Evolutionary conservation across 2,113 vertebrate species (phyloP).

Genomic region (Ramphastos sulfuratus): DNA sequence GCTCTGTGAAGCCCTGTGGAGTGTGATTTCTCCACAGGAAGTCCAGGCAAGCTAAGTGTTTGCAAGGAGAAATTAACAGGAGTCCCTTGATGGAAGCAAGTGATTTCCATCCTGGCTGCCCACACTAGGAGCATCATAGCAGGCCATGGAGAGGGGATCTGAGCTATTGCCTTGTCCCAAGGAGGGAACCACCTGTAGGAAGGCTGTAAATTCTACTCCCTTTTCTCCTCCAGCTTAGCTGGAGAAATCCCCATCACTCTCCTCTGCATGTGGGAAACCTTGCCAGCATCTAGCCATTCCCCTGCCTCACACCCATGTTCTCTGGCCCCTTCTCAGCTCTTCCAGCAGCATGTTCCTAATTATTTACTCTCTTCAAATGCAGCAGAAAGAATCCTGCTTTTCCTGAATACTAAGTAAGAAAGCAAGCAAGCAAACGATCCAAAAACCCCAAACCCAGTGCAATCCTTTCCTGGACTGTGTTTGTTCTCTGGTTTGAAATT

Average conservation of each 20-base stretch:
- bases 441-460: not conserved
- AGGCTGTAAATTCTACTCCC: not conserved
- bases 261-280: not conserved
- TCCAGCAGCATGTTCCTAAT: slow-evolving; percentile 10
- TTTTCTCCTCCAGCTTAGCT: not conserved
- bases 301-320: slow-evolving; percentile 7
- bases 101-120: not conserved
- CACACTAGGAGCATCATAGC: not conserved
- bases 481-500: slow-evolving; percentile 5
- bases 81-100: not conserved
- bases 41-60: not conserved
- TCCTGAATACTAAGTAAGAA: slow-evolving; percentile 25
- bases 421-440: not conserved
- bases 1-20: not conserved
- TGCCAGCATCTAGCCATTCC: not conserved
- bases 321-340: slow-evolving; percentile 18
- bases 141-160: not conserved
- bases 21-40: not conserved
- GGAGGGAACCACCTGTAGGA: not conserved
- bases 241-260: not conserved
- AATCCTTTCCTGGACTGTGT: not conserved
- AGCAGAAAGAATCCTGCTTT: slow-evolving; percentile 32
- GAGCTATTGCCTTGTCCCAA: not conserved
- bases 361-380: slow-evolving; percentile 22
- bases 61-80: not conserved